These are phyloP conservation scores for Calephelis virginiensis DNA, from an alignment of 1,140 invertebrate genomes.

Conservation along the genomic window DNA sequence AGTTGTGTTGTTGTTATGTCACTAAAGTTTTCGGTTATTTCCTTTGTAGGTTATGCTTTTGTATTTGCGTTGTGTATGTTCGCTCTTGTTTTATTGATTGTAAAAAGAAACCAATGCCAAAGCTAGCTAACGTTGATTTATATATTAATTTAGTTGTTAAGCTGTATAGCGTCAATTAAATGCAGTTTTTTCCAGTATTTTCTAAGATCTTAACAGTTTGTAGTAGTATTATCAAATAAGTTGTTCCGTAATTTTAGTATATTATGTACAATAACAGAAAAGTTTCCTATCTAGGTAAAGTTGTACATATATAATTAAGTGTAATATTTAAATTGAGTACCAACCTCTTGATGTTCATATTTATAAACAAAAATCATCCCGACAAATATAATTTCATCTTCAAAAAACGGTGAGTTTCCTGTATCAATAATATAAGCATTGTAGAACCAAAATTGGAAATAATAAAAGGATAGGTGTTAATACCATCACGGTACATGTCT, in stretches of 20 bases:
- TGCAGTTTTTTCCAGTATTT: constrained; percentile 67
- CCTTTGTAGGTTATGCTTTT: constrained; percentile 58
- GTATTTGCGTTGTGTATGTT: constrained; percentile 62
- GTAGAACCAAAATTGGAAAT: constrained; percentile 69
- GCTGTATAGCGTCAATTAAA: constrained; percentile 77
- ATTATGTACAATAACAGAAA: constrained; percentile 69
- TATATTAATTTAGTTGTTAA: constrained; percentile 64
- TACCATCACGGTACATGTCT: constrained; percentile 55
- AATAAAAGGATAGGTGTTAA: constrained; percentile 61
- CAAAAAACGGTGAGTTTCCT: constrained; percentile 74
- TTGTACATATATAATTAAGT: constrained; percentile 64
- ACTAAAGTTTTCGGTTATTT: constrained; percentile 54
- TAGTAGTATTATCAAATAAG: constrained; percentile 63
- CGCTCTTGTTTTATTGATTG: constrained; percentile 71
- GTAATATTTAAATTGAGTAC: constrained; percentile 69
- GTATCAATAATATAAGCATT: constrained; percentile 64
- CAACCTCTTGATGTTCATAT: constrained; percentile 74
- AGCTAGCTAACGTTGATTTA: constrained; percentile 76
- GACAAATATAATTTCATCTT: constrained; percentile 56
- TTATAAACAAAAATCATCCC: constrained; percentile 58
- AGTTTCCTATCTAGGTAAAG: constrained; percentile 76
- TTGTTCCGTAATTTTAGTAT: constrained; percentile 70
- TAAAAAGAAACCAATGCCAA: constrained; percentile 75
- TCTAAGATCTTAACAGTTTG: constrained; percentile 69
- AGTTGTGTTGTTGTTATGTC: constrained; percentile 68